Conservation (phyloP, 1,140 invertebrate species). For the Metaphire vulgaris region DNA sequence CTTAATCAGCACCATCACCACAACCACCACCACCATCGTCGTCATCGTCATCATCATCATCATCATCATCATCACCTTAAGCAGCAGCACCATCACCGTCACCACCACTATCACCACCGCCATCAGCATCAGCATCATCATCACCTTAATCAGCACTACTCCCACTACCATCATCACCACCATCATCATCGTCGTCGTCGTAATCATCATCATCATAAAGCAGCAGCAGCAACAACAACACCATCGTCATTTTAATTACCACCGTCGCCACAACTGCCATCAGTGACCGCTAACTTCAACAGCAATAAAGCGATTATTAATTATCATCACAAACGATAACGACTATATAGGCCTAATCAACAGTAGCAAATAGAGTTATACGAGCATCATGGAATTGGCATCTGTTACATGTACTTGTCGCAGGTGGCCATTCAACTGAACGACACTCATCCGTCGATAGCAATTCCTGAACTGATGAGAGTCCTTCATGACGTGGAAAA, state of each 20-base stretch:
- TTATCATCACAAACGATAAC: no score
- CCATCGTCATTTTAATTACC: neutral
- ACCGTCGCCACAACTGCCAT: neutral
- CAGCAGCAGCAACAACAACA: neutral
- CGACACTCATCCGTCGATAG: conserved; percentile 96
- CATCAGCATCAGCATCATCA: conserved; percentile 7
- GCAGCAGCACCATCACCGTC: neutral
- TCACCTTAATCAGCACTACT: conserved; percentile 54
- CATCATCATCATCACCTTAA: neutral
- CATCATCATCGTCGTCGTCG: neutral
- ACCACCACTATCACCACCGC: conserved; percentile 3
- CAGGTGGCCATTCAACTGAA: conserved; percentile 95
- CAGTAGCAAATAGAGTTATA: no score
- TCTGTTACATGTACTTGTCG: no score
- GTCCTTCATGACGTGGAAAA: conserved; percentile 90
- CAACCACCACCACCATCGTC: neutral
- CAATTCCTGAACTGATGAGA: conserved; percentile 95
- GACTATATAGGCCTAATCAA: no score
- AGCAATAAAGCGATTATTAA: no score
- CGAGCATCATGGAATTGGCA: no score
- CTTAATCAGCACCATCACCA: conserved; percentile 6
- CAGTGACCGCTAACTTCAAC: no score
- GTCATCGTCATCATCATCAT: conserved; percentile 11
- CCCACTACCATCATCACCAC: conserved; percentile 50
- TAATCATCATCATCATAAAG: neutral